Conservation (phyloP, 2,113 vertebrate genomes). For the Gnathonemus longibarbis region DNA sequence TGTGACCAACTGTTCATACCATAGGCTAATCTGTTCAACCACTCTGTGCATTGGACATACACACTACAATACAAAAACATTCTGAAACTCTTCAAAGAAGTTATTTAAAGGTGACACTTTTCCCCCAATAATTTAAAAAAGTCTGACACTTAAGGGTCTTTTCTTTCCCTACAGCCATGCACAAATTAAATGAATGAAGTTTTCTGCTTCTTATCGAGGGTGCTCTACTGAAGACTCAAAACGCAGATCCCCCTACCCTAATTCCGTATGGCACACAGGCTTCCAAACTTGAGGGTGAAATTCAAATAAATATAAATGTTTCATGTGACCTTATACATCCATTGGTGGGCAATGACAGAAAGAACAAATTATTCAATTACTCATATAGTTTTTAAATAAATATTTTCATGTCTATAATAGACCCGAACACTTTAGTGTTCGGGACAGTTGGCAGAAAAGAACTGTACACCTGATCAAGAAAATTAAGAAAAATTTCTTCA, state of each 20-base stretch:
- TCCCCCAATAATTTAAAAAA: not conserved
- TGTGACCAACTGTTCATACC: not conserved
- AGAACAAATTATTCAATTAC: not conserved
- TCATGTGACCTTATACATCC: not conserved
- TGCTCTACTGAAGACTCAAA: not conserved
- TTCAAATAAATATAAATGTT: not conserved
- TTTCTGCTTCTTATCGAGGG: not conserved
- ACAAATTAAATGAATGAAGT: not conserved
- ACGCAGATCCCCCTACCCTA: not conserved
- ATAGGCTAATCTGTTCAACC: not conserved
- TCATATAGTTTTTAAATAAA: not conserved
- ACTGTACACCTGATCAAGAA: not conserved
- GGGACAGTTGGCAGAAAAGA: not conserved
- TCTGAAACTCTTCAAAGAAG: not conserved
- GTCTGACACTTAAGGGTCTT: not conserved
- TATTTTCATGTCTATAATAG: not conserved
- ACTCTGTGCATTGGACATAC: not conserved
- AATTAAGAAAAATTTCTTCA: not conserved
- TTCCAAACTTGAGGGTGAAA: not conserved
- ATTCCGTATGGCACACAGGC: not conserved
- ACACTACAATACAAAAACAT: conserved; percentile 1
- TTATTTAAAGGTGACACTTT: not conserved
- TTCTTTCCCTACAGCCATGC: not conserved
- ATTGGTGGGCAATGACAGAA: not conserved
- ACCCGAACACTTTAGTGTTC: not conserved